These are phyloP conservation scores for Caradrina kadenii DNA, from an alignment of 2,888 invertebrate genomes.

Conservation along the genomic window DNA sequence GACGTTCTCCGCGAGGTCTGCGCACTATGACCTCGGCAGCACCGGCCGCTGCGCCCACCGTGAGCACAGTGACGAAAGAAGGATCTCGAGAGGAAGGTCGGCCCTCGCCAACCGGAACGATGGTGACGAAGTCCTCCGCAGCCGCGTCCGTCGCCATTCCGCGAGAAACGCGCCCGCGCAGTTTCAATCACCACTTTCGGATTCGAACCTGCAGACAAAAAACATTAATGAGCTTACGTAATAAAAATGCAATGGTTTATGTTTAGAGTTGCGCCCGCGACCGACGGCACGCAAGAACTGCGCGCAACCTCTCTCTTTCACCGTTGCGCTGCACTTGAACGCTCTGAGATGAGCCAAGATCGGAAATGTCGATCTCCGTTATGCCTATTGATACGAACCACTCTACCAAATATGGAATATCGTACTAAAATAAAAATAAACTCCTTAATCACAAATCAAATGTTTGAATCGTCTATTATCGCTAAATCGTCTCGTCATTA, in stretches of 20 bases:
- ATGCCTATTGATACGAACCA: conserved; percentile 58
- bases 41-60: conserved; percentile 88
- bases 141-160: conserved; percentile 87
- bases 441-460: conserved; percentile 28
- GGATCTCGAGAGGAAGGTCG: conserved; percentile 80
- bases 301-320: conserved; percentile 85
- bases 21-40: conserved; percentile 95
- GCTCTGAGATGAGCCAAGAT: conserved; percentile 73
- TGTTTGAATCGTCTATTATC: conserved; percentile 17
- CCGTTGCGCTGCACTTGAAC: conserved; percentile 80
- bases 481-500: conserved; percentile 32
- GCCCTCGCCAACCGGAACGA: conserved; percentile 90
- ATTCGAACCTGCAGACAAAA: conserved; percentile 85
- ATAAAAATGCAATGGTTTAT: conserved; percentile 77
- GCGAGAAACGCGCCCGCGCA: conserved; percentile 79
- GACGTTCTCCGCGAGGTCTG: conserved; percentile 96
- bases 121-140: conserved; percentile 90
- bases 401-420: conserved; percentile 61
- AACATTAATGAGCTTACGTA: conserved; percentile 83
- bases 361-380: conserved; percentile 63
- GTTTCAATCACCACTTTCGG: conserved; percentile 75
- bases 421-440: conserved; percentile 32
- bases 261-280: conserved; percentile 73
- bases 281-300: conserved; percentile 78
- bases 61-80: conserved; percentile 91